Base-by-base conservation (phyloP, 1,140 invertebrate genomes). In the Drosophila santomea region DNA sequence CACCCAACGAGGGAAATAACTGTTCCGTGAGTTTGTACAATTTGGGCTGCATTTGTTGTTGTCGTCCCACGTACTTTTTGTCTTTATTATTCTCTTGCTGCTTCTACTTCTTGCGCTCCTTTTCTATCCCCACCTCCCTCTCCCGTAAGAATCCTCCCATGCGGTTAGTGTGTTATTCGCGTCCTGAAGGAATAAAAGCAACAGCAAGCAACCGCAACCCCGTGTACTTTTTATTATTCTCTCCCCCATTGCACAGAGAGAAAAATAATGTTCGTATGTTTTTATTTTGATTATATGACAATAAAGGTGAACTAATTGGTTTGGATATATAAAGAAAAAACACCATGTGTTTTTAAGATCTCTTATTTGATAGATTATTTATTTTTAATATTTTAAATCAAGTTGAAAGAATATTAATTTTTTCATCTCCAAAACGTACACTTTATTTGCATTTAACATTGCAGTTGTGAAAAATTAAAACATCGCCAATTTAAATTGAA, bases 21-120 rank as follows among this genome's bases (percentile, higher is more conserved):
- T 43, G 75, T 78, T 72, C 57, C 58, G 68, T 79, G 77, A 58
- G 77, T 74, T 67, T 75, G 36, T 60, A 67, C 48, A 58, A 67
- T 67, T 76, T 28, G 54, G 43, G 17, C 43, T 63, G 52, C 61
- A 58, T 55, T 20, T 23, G 52, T 61, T 54, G 43, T 20, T 20
- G 55, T 36, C 17, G 54, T 51, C 56, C 60, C 56, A 48, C 28
- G n/a, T 17, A 75, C 52, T 43, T 72, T 80, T 45, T 41, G 63
- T 56, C 50, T 66, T 68, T 44, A 63, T 64, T 82, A 74, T 62
- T 47, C 20, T 45, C 36, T 28, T 28, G 32, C 35, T 39, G 20
- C 52, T 32, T 36, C 1, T 38, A 36, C 25, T 35, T 28, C 45
- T n/a, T 15, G 2, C 12, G 15, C 23, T 54, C 12, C 39, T 51